Base-by-base conservation (phyloP, 2,888 invertebrate genomes). In the Cylloceria caligata region DNA sequence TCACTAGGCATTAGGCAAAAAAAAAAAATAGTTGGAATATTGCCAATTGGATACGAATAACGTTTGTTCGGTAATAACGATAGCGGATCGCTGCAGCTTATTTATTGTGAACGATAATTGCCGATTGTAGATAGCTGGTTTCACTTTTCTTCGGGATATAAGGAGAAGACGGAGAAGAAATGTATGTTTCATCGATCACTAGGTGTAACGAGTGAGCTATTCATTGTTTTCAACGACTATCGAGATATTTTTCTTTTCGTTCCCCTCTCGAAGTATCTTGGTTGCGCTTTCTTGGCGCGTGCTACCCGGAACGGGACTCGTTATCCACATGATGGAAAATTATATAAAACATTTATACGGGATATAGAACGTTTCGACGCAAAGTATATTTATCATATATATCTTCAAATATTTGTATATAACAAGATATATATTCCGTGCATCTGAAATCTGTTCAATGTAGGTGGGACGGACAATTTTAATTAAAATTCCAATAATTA, bases 281-380 rank as follows among this genome's bases (percentile, higher is more conserved):
- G 62, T 64, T 69, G 34, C 49, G 64, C 69, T 77, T 77, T 77
- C 77, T 69, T 62, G 55, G 21, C n/a, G 39, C 24, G 30, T n/a
- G n/a, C 36, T 36, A 65, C 65, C 21, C 62, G 27, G 24, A 7
- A 67, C 30, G 7, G n/a, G 5, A 16, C 6, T 19, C 9, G 36
- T 19, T 16, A 16, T n/a, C n/a, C n/a, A n/a, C n/a, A n/a, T n/a
- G n/a, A n/a, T n/a, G n/a, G n/a, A n/a, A n/a, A n/a, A n/a, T n/a
- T n/a, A n/a, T n/a, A n/a, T n/a, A n/a, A n/a, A n/a, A n/a, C n/a
- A n/a, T n/a, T n/a, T n/a, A n/a, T n/a, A n/a, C n/a, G n/a, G n/a
- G n/a, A n/a, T n/a, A n/a, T n/a, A n/a, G n/a, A n/a, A n/a, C n/a
- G n/a, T n/a, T n/a, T n/a, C n/a, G n/a, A n/a, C n/a, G n/a, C n/a